Conservation (phyloP, 2,797 vertebrate species). For the Hyperoplus immaculatus region DNA sequence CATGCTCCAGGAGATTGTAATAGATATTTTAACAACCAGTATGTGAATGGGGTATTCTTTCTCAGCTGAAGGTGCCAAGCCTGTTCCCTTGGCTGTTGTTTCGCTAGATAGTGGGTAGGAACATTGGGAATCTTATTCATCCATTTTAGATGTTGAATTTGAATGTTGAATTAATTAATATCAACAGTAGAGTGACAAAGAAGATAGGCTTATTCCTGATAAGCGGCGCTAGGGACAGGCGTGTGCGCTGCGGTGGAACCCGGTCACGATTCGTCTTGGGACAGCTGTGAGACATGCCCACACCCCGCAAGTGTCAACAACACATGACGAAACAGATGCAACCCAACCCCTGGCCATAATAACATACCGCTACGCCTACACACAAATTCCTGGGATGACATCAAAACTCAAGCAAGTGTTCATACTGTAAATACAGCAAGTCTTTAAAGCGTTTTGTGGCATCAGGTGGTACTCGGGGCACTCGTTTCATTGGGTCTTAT, state of each 20-base stretch:
- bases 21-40: no score
- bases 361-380: constrained; percentile 37
- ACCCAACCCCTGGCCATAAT: constrained; percentile 54
- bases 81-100: no score
- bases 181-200: no score
- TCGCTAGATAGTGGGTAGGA: no score
- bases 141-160: no score
- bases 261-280: constrained; percentile 62
- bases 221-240: constrained; percentile 4
- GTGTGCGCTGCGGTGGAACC: constrained; percentile 57
- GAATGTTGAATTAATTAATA: no score
- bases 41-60: no score
- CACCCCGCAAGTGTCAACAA: constrained; percentile 68
- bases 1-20: not conserved
- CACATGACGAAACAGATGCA: constrained; percentile 72
- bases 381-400: constrained; percentile 32
- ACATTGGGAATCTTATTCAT: no score
- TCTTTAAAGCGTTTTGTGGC: not conserved
- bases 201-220: not conserved
- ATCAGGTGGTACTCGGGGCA: not conserved
- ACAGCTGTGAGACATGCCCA: constrained; percentile 61
- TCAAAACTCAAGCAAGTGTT: not conserved
- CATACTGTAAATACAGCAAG: not conserved
- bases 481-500: not conserved
- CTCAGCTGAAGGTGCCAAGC: no score